Evolutionary conservation across 2,888 invertebrate species (phyloP).

Genomic region (Yponomeuta malinellus): DNA sequence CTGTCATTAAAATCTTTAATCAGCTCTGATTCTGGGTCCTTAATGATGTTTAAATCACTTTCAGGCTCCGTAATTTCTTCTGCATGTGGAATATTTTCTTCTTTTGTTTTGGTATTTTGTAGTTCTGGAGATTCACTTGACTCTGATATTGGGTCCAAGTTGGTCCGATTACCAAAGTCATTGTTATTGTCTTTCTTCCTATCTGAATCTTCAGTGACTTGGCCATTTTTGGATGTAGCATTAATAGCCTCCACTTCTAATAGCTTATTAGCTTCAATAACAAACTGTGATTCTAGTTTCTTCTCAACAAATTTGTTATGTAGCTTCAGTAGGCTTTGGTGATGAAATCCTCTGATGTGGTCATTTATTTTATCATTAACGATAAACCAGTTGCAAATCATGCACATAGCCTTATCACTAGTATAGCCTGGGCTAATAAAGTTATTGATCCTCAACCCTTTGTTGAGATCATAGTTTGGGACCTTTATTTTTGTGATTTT

Average conservation of each 20-base stretch:
- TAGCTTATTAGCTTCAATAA: not conserved
- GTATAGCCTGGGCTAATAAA: not conserved
- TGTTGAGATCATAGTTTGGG: not conserved
- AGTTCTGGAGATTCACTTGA: no score
- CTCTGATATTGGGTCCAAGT: no score
- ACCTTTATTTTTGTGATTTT: not conserved
- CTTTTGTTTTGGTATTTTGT: no score
- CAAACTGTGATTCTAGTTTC: not conserved
- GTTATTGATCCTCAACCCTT: not conserved
- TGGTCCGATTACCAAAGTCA: not conserved
- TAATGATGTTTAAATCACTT: no score
- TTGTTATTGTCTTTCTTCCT: not conserved
- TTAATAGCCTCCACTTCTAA: no score
- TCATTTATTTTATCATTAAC: not conserved
- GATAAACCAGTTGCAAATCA: not conserved
- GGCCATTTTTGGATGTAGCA: not conserved
- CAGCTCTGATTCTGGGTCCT: no score
- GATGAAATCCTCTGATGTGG: not conserved
- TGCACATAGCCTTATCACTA: not conserved
- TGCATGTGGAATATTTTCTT: no score
- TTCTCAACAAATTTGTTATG: constrained; percentile 1
- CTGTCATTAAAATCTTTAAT: not conserved
- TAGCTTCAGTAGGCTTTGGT: not conserved
- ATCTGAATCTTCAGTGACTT: no score
- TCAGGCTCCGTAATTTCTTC: no score